phyloP scores from a whole-genome alignment of 2,888 invertebrate species.

The Lobophora halterata region DNA sequence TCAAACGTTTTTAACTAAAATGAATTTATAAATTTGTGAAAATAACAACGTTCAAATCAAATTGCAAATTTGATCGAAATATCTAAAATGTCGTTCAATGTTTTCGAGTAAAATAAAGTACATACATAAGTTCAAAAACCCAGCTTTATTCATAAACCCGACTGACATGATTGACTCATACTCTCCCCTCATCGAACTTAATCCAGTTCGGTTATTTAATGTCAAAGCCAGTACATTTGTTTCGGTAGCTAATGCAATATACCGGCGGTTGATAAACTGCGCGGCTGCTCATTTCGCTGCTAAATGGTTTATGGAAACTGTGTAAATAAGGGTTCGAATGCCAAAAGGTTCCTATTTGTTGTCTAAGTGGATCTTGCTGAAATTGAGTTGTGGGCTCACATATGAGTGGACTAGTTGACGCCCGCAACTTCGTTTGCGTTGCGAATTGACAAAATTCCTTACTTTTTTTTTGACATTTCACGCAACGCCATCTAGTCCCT shows the following conservation, averaged over 20 bases:
- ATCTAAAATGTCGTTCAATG: too few species aligned
- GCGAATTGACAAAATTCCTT: too few species aligned
- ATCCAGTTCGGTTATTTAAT: slow-evolving; percentile 66
- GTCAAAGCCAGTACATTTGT: slow-evolving; percentile 62
- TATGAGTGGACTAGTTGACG: too few species aligned
- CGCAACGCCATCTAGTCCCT: too few species aligned
- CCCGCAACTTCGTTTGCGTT: too few species aligned
- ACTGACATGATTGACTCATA: slow-evolving; percentile 19
- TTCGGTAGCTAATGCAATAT: slow-evolving; percentile 67
- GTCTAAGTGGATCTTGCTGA: slow-evolving; percentile 1
- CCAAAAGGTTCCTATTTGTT: slow-evolving; percentile 14
- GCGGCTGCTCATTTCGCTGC: slow-evolving; percentile 66
- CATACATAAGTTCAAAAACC: not conserved
- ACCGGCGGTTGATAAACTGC: slow-evolving; percentile 55
- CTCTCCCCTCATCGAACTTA: slow-evolving; percentile 41
- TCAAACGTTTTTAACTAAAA: too few species aligned
- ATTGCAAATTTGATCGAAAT: too few species aligned
- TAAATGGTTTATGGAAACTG: slow-evolving; percentile 64
- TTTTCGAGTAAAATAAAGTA: not conserved
- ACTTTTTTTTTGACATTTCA: too few species aligned
- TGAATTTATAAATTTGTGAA: too few species aligned
- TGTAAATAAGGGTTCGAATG: slow-evolving; percentile 44
- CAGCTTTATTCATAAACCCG: slow-evolving; percentile 14
- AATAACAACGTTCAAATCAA: too few species aligned
- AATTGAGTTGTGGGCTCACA: not conserved